Evolutionary conservation across 2,113 vertebrate species (phyloP).

Genomic region (Mus pahari): DNA sequence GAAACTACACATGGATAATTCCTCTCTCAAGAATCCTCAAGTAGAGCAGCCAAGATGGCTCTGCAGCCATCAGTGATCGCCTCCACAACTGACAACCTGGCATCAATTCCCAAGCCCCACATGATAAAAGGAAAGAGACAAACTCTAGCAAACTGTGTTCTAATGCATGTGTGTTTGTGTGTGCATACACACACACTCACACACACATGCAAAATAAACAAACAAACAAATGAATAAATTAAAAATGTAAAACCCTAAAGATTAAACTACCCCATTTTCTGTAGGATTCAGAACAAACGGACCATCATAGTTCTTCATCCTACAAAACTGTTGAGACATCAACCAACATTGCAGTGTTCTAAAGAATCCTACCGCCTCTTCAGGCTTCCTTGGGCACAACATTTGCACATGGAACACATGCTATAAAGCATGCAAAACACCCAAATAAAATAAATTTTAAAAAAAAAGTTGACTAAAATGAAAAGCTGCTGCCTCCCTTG

Average conservation of each 20-base stretch:
- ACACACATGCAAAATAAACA: not conserved
- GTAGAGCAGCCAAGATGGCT: not conserved
- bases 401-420: not conserved
- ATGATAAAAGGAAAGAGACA: not conserved
- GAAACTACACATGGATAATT: conserved; percentile 30
- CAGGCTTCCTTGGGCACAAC: not conserved
- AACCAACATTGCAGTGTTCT: too few relatives aligned
- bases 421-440: not conserved
- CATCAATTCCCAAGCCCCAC: too few relatives aligned
- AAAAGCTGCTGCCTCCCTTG: not conserved
- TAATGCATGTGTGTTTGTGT: not conserved
- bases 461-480: not conserved
- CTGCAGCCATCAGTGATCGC: not conserved
- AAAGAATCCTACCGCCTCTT: not conserved
- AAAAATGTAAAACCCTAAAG: not conserved
- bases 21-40: not conserved
- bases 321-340: not conserved
- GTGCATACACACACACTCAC: too few relatives aligned
- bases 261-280: not conserved
- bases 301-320: not conserved
- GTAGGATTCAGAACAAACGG: not conserved
- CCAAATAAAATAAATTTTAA: not conserved
- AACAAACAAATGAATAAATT: not conserved
- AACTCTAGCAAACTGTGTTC: not conserved
- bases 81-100: too few relatives aligned